Conservation (phyloP, 2,888 invertebrate species). For the Urechis unicinctus region DNA sequence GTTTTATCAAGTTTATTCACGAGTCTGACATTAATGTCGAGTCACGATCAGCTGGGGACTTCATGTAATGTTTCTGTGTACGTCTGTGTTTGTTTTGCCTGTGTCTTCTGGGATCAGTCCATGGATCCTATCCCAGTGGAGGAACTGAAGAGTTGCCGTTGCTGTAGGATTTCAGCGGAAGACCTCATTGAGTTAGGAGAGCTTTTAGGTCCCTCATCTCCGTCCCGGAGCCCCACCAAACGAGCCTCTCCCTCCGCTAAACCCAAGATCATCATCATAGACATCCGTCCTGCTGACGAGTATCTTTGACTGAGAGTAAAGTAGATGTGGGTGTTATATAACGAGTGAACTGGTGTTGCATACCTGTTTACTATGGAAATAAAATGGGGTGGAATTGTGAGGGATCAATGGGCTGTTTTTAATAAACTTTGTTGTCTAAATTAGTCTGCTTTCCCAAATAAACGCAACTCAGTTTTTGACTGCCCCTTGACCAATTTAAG, state of each 20-base stretch:
- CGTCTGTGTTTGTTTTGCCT: too few relatives aligned
- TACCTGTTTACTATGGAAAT: too few relatives aligned
- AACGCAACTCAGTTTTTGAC: too few relatives aligned
- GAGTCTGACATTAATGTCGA: too few relatives aligned
- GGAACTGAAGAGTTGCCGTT: slow-evolving; percentile 67
- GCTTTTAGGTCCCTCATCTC: slow-evolving; percentile 38
- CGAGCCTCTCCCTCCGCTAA: slow-evolving; percentile 38
- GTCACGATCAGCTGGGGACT: too few relatives aligned
- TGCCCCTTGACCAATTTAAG: too few relatives aligned
- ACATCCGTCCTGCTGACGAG: slow-evolving; percentile 64
- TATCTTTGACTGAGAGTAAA: slow-evolving; percentile 51
- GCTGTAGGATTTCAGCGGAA: slow-evolving; percentile 76
- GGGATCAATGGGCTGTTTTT: too few relatives aligned
- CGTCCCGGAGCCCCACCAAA: slow-evolving; percentile 39
- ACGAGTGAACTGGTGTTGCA: background rate
- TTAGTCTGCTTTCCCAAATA: too few relatives aligned
- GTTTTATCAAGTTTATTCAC: too few relatives aligned
- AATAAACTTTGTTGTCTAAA: too few relatives aligned
- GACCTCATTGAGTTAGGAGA: slow-evolving; percentile 73
- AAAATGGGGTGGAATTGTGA: too few relatives aligned
- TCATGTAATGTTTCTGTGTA: too few relatives aligned
- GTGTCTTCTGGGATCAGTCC: slow-evolving; percentile 56
- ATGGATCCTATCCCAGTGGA: slow-evolving; percentile 64
- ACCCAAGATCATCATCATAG: slow-evolving; percentile 58
- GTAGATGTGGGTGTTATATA: background rate